Conservation (phyloP, 2,888 invertebrate genomes). For the Melitaea athalia region DNA sequence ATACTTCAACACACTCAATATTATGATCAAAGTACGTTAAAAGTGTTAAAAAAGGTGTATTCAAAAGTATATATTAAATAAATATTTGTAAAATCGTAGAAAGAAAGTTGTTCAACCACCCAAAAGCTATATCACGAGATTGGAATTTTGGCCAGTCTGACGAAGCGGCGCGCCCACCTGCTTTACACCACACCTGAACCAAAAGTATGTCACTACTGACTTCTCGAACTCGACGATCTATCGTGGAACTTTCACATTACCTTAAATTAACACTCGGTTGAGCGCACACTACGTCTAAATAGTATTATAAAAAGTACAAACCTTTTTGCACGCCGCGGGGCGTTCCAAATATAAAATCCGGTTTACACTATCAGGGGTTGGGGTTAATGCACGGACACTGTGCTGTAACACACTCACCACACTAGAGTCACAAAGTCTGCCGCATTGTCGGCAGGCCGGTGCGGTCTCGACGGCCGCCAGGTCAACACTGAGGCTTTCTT, state of each 20-base stretch:
- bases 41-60: neutral
- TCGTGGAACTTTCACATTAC: conserved; percentile 80
- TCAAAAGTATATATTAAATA: neutral
- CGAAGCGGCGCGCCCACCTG: conserved; percentile 76
- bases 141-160: conserved; percentile 72
- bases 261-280: conserved; percentile 72
- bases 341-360: conserved; percentile 73
- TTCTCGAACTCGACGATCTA: conserved; percentile 72
- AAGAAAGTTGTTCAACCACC: conserved; percentile 72
- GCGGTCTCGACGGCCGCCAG: conserved; percentile 77
- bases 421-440: conserved; percentile 72
- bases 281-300: conserved; percentile 48
- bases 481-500: conserved; percentile 76
- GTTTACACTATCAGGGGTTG: conserved; percentile 79
- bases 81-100: conserved; percentile 46
- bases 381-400: conserved; percentile 78
- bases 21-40: neutral
- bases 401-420: conserved; percentile 75
- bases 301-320: conserved; percentile 53
- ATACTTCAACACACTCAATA: neutral
- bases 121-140: conserved; percentile 74
- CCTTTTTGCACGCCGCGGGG: conserved; percentile 72
- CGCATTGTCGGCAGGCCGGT: conserved; percentile 75
- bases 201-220: conserved; percentile 78
- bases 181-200: conserved; percentile 74